Evolutionary conservation across 2,113 vertebrate species (phyloP).

Genomic region (Macquaria australasica): DNA sequence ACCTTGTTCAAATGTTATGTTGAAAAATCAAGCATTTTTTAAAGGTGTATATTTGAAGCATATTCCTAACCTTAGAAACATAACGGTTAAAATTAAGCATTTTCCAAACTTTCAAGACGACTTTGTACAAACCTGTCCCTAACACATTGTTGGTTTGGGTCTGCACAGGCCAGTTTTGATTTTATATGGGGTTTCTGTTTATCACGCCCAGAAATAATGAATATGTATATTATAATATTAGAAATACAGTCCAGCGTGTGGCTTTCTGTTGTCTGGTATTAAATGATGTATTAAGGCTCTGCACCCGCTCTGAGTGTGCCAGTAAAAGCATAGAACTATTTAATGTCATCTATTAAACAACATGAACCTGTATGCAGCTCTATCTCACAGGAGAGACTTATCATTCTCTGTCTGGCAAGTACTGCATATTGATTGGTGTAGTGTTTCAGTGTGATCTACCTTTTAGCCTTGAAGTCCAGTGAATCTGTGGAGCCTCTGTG

Average conservation of each 20-base stretch:
- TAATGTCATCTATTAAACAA: not conserved
- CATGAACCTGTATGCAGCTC: not conserved
- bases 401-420: not conserved
- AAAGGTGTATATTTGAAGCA: too few relatives aligned
- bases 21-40: too few relatives aligned
- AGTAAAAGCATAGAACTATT: not conserved
- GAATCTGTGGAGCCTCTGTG: constrained; percentile 75
- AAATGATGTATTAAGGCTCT: not conserved
- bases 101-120: too few relatives aligned
- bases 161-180: not conserved
- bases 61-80: too few relatives aligned
- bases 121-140: too few relatives aligned
- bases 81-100: too few relatives aligned
- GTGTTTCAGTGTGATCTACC: constrained; percentile 66
- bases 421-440: constrained; percentile 4
- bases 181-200: not conserved
- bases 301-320: not conserved
- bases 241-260: not conserved
- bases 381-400: not conserved
- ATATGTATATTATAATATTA: not conserved
- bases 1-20: too few relatives aligned
- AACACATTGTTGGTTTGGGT: not conserved
- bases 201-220: not conserved
- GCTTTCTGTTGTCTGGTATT: not conserved
- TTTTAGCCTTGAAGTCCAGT: constrained; percentile 79